phyloP scores from a whole-genome alignment of 2,113 vertebrate species.

The Cynoglossus semilaevis region DNA sequence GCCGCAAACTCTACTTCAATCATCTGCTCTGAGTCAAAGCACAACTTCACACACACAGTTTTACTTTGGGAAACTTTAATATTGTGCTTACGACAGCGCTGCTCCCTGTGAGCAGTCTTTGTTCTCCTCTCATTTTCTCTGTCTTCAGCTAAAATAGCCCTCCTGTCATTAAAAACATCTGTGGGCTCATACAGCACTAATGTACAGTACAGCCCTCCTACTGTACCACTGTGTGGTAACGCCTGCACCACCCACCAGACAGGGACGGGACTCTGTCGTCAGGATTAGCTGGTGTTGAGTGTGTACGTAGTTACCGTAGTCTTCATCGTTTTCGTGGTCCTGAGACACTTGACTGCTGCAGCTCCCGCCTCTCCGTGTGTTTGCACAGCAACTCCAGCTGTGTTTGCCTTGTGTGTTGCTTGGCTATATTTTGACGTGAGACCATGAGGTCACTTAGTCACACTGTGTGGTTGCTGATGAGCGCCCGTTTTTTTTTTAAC shows the following conservation, averaged over 20 bases:
- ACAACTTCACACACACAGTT: slow-evolving; percentile 26
- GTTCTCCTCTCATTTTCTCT: slow-evolving; percentile 26
- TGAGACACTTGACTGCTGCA: slow-evolving; percentile 10
- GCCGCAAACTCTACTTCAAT: slow-evolving; percentile 3
- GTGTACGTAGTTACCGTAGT: no score
- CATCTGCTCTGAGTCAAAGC: slow-evolving; percentile 21
- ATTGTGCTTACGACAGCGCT: slow-evolving; percentile 24
- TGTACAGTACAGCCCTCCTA: slow-evolving; percentile 55
- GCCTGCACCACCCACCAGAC: slow-evolving; percentile 57
- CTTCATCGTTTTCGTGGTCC: no score
- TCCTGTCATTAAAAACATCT: slow-evolving; percentile 58
- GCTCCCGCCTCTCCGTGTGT: slow-evolving; percentile 23
- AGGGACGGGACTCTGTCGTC: slow-evolving; percentile 43
- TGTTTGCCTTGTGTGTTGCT: slow-evolving; percentile 52
- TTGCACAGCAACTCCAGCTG: slow-evolving; percentile 53
- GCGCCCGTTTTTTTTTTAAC: slow-evolving; percentile 47
- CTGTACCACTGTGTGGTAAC: slow-evolving; percentile 59
- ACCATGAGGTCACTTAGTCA: slow-evolving; percentile 60
- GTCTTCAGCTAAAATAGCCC: slow-evolving; percentile 38
- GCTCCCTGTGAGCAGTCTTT: slow-evolving; percentile 27
- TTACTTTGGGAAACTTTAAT: slow-evolving; percentile 21
- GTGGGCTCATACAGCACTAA: slow-evolving; percentile 26
- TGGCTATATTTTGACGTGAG: slow-evolving; percentile 50
- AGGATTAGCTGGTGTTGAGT: slow-evolving; percentile 32
- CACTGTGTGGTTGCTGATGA: slow-evolving; percentile 60